Evolutionary conservation across 2,888 invertebrate species (phyloP).

Genomic region (Drosophila antonietae): DNA sequence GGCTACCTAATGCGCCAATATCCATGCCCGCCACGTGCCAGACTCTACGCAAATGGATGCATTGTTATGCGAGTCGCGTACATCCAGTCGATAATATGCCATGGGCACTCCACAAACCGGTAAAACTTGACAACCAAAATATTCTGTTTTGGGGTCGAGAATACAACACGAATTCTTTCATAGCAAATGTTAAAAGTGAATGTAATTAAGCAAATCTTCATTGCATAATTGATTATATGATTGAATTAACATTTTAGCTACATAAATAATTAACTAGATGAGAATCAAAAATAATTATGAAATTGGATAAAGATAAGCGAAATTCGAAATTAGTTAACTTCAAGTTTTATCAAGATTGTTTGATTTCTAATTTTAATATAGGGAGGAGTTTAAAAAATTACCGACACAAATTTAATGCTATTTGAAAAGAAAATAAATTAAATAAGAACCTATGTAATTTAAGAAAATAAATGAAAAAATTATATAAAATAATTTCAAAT

Average conservation of each 20-base stretch:
- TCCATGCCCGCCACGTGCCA: constrained; percentile 56
- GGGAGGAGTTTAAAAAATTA: not conserved
- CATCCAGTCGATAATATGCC: constrained; percentile 48
- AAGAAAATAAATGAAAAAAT: too few relatives aligned
- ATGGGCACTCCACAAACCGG: constrained; percentile 32
- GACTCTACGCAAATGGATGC: constrained; percentile 34
- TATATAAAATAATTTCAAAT: too few relatives aligned
- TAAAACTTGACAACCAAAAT: constrained; percentile 1
- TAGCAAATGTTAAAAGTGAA: constrained; percentile 1
- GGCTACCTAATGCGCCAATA: constrained; percentile 47
- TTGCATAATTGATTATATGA: not conserved
- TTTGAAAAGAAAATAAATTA: not conserved
- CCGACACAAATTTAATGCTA: not conserved
- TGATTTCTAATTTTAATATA: not conserved
- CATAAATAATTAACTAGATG: not conserved
- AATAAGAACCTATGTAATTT: too few relatives aligned
- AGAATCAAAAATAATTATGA: not conserved
- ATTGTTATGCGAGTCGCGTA: constrained; percentile 58
- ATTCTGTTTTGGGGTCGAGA: not conserved
- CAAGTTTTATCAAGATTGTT: too few relatives aligned
- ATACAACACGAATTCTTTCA: not conserved
- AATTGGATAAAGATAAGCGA: not conserved
- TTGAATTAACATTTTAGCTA: not conserved
- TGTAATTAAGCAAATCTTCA: not conserved
- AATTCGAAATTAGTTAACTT: not conserved